Base-by-base conservation (phyloP, 2,797 vertebrate genomes). In the Silurus lanzhouensis region DNA sequence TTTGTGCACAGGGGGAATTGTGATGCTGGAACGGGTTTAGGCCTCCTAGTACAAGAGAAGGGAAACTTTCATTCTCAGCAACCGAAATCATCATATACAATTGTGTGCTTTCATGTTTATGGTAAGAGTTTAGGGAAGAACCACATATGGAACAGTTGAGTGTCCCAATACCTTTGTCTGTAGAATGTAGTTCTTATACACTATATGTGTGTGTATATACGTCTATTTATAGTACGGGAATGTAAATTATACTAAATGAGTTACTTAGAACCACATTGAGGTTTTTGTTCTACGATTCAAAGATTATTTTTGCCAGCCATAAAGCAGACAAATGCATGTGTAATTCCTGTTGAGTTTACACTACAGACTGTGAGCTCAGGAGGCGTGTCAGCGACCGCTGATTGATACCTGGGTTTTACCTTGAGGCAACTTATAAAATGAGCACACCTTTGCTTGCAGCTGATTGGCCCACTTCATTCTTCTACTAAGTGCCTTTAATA, bases 401-500 rank as follows among this genome's bases (percentile, higher is more conserved):
- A 89, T 83, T 71, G 86, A 88, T 90, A 82, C 83, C 84, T 85
- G 80, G 10, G 5, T 67, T 88, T 88, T 87, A 82, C 91, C 91
- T 86, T 9, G 81, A 88, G 90, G 90, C 89, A 79, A 38, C 76
- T 84, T 88, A 81, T 91, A 91, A 92, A 91, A 85, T 67, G 15
- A 89, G 86, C 88, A 81, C 89, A 89, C 87, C 85, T 88, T 89
- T 87, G 52, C 85, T 87, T 58, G 84, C 52, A 74, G 80, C 86
- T 27, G 83, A 88, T 76, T 70, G 87, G 83, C 87, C 90, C 93
- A 94, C 90, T 91, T 93, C 94, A 93, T 77, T 87, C 81, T 86
- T 89, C 92, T 89, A 88, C 91, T 89, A 82, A 84, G 87, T 5
- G 85, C 60, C 75, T 89, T 82, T 64, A 90, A 91, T 89, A 89